phyloP scores from a whole-genome alignment of 2,888 invertebrate species.

The Salpingus planirostris region DNA sequence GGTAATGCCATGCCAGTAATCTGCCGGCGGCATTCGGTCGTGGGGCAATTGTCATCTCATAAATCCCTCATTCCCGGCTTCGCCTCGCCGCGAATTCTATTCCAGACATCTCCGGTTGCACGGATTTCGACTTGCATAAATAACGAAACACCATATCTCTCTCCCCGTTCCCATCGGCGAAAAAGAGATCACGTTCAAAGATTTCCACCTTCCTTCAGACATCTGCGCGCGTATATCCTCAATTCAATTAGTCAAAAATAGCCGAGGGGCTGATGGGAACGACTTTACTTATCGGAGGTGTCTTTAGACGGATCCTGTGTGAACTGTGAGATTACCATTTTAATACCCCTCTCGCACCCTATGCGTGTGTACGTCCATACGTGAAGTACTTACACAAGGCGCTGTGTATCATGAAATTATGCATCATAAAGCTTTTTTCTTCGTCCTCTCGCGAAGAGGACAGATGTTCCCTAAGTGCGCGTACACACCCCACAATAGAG shows the following conservation, averaged over 20 bases:
- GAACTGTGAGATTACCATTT: constrained; percentile 2
- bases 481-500: too few relatives aligned
- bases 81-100: constrained; percentile 8
- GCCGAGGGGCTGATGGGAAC: too few relatives aligned
- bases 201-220: too few relatives aligned
- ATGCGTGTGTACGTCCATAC: constrained; percentile 4
- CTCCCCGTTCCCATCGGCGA: too few relatives aligned
- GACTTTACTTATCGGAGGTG: too few relatives aligned
- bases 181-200: too few relatives aligned
- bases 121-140: constrained; percentile 6
- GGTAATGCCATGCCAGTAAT: constrained; percentile 17
- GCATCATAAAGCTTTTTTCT: constrained; percentile 20
- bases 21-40: constrained; percentile 21
- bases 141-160: too few relatives aligned
- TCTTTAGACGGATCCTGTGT: too few relatives aligned
- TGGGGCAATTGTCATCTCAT: constrained; percentile 21
- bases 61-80: constrained; percentile 20
- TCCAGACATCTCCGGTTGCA: constrained; percentile 7
- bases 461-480: constrained; percentile 19
- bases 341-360: not conserved
- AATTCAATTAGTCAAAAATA: too few relatives aligned
- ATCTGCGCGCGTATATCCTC: too few relatives aligned
- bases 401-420: constrained; percentile 25
- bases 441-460: too few relatives aligned
- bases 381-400: too few relatives aligned